Evolutionary conservation across 2,113 vertebrate genomes (phyloP), one percentile per base, ranked within the genome.

Genomic region (Holacanthus passer): DNA sequence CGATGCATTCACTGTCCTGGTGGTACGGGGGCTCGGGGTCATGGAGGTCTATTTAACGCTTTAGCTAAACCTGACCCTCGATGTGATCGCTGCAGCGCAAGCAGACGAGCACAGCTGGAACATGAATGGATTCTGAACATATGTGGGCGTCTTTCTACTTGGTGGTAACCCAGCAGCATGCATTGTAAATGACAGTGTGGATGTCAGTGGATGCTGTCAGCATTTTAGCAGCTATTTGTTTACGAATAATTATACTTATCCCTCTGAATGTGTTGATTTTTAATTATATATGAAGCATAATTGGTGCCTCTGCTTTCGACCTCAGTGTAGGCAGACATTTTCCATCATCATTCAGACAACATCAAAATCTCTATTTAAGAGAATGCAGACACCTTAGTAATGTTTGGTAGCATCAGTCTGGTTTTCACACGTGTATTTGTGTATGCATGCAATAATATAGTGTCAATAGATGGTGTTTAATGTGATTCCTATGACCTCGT

Each of bases 41-140:
- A 69, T 2, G 5, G 29, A n/a, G 24, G 41, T 48, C 8, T 22
- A 1, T 43, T 53, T 62, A 31, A 81, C 27, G 19, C 31, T 66
- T 63, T 24, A 32, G 9, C 75, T 67, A 32, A 79, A 70, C 14
- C 8, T 50, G 53, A 58, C 79, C 59, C 59, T 62, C 24, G 29
- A 7, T 20, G 52, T 70, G 24, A 68, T 29, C 50, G 29, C 65
- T 56, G 2, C n/a, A 62, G 47, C 12, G 39, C 31, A 64, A 47
- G 14, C 1, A 35, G 75, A 45, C 17, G 41, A 27, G 47, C 5
- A 55, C 10, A 32, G 50, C 24, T 70, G 69, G 62, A 55, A 55
- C 66, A 52, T 19, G 7, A 65, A 48, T 29, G 41, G 10, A 43
- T 67, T 55, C 35, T 24, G 24, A 32, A 22, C 14, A 43, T 27